Evolutionary conservation across 2,113 vertebrate genomes (phyloP).

Genomic region (Corythornis vintsioides): DNA sequence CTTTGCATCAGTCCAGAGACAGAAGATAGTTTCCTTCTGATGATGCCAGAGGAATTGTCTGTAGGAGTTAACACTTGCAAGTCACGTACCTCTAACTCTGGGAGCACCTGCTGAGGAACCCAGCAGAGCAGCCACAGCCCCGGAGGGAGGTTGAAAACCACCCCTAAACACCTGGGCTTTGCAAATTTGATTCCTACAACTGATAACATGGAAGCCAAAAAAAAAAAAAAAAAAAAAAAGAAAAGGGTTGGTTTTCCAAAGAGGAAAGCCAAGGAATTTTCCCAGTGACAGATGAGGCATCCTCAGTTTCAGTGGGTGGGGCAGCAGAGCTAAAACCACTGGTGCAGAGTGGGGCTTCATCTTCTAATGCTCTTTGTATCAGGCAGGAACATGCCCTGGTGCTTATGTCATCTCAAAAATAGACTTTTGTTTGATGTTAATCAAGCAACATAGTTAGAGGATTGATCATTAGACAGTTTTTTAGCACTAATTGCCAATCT

Average conservation of each 20-base stretch:
- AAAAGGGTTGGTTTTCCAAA: conserved; percentile 13
- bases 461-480: conserved; percentile 7
- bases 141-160: background rate
- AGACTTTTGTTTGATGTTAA: conserved; percentile 23
- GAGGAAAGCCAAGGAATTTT: conserved; percentile 24
- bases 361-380: background rate
- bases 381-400: background rate
- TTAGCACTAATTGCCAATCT: background rate
- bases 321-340: background rate
- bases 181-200: conserved; percentile 51
- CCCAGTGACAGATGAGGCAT: background rate
- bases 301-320: background rate
- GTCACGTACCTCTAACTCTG: background rate
- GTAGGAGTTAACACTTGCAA: background rate
- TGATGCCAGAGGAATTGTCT: background rate
- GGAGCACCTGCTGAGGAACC: conserved; percentile 15
- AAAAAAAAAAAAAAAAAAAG: background rate
- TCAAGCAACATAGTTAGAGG: background rate
- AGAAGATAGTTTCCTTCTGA: background rate
- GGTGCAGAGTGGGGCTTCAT: background rate
- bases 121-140: background rate
- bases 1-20: background rate
- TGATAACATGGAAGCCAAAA: conserved; percentile 34
- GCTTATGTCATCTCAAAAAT: background rate
- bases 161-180: conserved; percentile 55